Percentiles rank a stretch among this genome's conserved stretches.
phyloP scores from a whole-genome alignment of 2,888 invertebrate species.

The Eupelmus urozonus region DNA sequence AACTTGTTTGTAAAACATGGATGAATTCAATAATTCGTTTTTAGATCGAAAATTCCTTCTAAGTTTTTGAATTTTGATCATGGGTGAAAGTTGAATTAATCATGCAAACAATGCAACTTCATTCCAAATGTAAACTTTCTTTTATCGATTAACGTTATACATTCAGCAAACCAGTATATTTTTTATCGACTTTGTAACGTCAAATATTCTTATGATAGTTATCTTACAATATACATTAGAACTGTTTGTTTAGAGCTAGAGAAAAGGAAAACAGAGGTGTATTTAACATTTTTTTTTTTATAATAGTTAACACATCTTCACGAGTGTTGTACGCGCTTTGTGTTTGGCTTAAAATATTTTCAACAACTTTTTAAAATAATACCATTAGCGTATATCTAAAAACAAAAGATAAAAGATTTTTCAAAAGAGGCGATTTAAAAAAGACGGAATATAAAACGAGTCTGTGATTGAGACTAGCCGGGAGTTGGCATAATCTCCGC shows the following conservation, averaged over 20 bases:
- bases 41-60: no score
- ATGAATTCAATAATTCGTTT: no score
- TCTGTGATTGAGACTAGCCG: conserved; percentile 61
- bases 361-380: conserved; percentile 47
- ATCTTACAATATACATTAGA: conserved; percentile 49
- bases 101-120: conserved; percentile 12
- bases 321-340: conserved; percentile 18
- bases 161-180: conserved; percentile 31
- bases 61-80: neutral
- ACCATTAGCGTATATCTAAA: conserved; percentile 35
- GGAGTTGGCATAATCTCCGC: conserved; percentile 61
- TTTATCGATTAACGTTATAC: conserved; percentile 23
- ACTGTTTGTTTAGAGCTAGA: conserved; percentile 7
- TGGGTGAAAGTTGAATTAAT: conserved; percentile 2
- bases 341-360: conserved; percentile 17
- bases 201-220: conserved; percentile 41
- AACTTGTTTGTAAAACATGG: neutral
- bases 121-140: conserved; percentile 16
- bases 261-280: conserved; percentile 34
- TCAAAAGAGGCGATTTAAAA: conserved; percentile 27
- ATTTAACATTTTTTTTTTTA: conserved; percentile 28
- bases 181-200: conserved; percentile 23
- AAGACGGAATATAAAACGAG: conserved; percentile 56
- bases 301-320: conserved; percentile 41
- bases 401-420: conserved; percentile 25